Evolutionary conservation across 2,888 invertebrate species (phyloP), one percentile per base, ranked within the genome.

Genomic region (Trissolcus brochymenae): DNA sequence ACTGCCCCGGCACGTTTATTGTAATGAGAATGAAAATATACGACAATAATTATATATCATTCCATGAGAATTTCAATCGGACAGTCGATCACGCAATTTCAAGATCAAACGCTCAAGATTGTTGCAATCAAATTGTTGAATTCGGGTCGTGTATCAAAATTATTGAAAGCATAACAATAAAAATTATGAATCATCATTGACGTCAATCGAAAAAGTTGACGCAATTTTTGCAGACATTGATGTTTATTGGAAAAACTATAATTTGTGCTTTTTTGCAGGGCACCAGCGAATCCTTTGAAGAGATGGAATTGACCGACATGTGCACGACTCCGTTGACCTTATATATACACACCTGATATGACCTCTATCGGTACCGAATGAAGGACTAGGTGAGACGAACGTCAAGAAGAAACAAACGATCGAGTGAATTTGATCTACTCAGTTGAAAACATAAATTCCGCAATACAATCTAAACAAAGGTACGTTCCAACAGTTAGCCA

Each of bases 391-490:
- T 66, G 76, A 80, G 71, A 79, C 78, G 81, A 79, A 71, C 66
- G 74, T 75, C 80, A 60, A 75, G 73, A 65, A 78, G 71, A 78
- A 68, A 79, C 76, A 80, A 82, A 80, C 81, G 77, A 81, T 82
- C 79, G 78, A 82, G 75, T 79, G 79, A 51, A 19, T 78, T 80
- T 78, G 77, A 79, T 81, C 80, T 73, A 79, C 78, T 81, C 80
- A 79, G 80, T 75, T 62, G 76, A 80, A 80, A 80, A 82, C 83
- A 84, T 78, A 78, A 68, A 74, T 84, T 85, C 84, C 82, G 76
- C 79, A 80, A 83, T 85, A 86, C 83, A 86, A 87, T 86, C 85
- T 86, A 87, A 85, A 85, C 85, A 85, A 79, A 83, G 83, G 85
- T 62, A 68, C 67, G 59, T 43, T 19, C 68, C 53, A 50, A 82